Conservation (phyloP, 2,113 vertebrate genomes). For the Neopipo cinnamomea region DNA sequence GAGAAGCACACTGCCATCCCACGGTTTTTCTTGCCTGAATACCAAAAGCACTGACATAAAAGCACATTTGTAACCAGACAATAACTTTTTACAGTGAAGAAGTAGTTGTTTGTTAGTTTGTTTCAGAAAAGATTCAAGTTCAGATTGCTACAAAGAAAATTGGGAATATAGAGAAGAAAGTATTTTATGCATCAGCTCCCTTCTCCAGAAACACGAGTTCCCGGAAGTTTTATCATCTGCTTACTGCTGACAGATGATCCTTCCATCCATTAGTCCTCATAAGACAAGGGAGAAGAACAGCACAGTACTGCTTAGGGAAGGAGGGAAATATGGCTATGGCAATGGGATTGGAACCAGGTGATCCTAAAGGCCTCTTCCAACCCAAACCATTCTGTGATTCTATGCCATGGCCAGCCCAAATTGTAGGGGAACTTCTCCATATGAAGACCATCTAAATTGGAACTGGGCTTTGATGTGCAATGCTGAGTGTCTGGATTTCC, state of each 20-base stretch:
- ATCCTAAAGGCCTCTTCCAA: neutral
- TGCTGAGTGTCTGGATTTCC: neutral
- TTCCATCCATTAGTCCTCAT: neutral
- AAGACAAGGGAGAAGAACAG: neutral
- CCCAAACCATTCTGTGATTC: neutral
- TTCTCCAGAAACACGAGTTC: neutral
- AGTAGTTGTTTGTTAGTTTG: neutral
- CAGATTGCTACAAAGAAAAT: neutral
- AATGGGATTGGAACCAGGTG: neutral
- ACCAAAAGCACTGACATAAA: neutral
- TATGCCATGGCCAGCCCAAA: accelerated
- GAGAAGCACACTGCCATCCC: neutral
- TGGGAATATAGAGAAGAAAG: neutral
- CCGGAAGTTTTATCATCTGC: neutral
- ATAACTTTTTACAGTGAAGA: neutral
- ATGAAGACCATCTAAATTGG: accelerated
- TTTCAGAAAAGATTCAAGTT: neutral
- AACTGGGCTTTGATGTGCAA: neutral
- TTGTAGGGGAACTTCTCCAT: neutral
- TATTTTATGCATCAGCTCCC: neutral
- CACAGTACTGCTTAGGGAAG: neutral
- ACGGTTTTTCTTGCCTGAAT: neutral
- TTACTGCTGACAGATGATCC: neutral
- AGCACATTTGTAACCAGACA: neutral
- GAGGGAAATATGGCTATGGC: neutral